Percentiles rank a stretch among this genome's conserved stretches.
Conservation (phyloP, 2,113 vertebrate species). For the Lepus timidus region DNA sequence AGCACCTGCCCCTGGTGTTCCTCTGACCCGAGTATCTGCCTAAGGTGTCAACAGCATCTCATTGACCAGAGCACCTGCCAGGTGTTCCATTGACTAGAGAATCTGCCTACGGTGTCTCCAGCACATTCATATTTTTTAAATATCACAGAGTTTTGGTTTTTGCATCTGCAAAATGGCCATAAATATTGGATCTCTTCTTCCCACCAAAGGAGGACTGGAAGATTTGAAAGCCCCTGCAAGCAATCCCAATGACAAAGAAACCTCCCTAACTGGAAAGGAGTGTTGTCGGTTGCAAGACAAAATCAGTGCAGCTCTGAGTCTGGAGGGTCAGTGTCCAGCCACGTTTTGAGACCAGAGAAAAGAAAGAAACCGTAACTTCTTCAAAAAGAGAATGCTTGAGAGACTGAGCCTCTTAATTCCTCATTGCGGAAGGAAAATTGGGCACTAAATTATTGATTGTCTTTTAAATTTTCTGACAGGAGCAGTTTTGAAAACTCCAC, state of each 20-base stretch:
- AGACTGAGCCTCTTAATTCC: constrained; percentile 78
- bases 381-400: constrained; percentile 65
- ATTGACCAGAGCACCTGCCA: too few species aligned
- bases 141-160: background rate
- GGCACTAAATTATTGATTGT: constrained; percentile 84
- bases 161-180: constrained; percentile 50
- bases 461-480: constrained; percentile 84
- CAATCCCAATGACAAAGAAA: rapidly evolving
- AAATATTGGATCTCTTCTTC: background rate
- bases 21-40: too few species aligned
- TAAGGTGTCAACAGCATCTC: too few species aligned
- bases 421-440: constrained; percentile 80
- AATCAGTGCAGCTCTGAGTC: background rate
- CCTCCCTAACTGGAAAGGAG: background rate
- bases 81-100: too few species aligned
- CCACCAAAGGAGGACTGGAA: background rate
- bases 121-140: background rate
- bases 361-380: constrained; percentile 62
- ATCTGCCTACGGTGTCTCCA: too few species aligned
- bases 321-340: background rate
- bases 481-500: constrained; percentile 81
- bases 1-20: too few species aligned
- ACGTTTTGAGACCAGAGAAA: background rate
- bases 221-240: background rate
- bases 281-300: background rate